A percentile compares a stretch with the other conserved stretches of the same genome.
Evolutionary conservation across 2,113 vertebrate genomes (phyloP).

Genomic region (Nematolebias whitei): DNA sequence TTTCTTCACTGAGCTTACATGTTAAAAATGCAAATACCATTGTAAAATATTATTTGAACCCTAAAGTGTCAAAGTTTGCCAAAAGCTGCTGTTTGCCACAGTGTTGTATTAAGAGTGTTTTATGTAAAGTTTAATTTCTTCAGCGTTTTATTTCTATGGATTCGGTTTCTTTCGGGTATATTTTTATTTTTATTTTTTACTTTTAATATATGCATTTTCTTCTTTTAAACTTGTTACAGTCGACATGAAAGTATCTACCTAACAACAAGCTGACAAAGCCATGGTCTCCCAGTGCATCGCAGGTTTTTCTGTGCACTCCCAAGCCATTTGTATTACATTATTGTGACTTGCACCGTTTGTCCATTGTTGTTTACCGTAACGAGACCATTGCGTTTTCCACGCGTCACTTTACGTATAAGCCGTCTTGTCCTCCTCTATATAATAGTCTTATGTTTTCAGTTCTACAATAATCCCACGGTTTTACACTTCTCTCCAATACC

Average conservation of each 20-base stretch:
- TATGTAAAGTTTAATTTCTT: conserved; percentile 35
- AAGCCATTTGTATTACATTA: conserved; percentile 72
- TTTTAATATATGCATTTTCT: conserved; percentile 24
- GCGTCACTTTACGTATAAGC: conserved; percentile 57
- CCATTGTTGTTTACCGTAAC: conserved; percentile 54
- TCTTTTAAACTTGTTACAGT: conserved; percentile 33
- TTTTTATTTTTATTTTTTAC: background rate
- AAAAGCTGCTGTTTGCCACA: conserved; percentile 45
- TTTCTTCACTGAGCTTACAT: conserved; percentile 5
- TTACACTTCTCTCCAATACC: conserved; percentile 62
- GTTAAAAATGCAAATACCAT: conserved; percentile 10
- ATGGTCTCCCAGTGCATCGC: conserved; percentile 56
- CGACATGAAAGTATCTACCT: conserved; percentile 54
- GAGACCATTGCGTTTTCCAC: conserved; percentile 50
- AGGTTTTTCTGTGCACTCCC: conserved; percentile 62
- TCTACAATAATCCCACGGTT: conserved; percentile 32
- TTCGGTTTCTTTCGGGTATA: background rate
- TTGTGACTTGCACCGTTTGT: conserved; percentile 61
- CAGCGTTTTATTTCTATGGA: conserved; percentile 12
- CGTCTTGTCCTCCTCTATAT: conserved; percentile 26
- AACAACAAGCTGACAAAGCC: conserved; percentile 66
- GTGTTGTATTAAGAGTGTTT: conserved; percentile 6
- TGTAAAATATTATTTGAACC: conserved; percentile 41
- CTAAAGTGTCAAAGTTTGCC: conserved; percentile 56
- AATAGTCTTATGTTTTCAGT: conserved; percentile 34